These are phyloP conservation scores for Noctua pronuba DNA, from an alignment of 2,888 invertebrate species.

Conservation along the genomic window DNA sequence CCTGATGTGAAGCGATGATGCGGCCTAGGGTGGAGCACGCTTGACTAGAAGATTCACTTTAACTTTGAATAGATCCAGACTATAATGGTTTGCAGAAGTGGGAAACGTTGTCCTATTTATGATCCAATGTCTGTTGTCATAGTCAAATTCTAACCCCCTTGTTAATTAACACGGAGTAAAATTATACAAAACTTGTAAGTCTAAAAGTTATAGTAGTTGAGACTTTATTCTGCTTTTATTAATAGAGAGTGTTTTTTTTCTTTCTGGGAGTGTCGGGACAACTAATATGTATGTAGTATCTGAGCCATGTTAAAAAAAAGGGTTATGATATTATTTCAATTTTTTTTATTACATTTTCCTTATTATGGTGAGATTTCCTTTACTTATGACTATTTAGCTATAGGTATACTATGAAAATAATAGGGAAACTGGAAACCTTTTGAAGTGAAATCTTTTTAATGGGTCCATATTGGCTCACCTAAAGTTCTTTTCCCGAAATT, in stretches of 20 bases:
- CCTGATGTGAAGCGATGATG: not conserved
- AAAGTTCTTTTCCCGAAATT: no score
- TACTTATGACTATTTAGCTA: not conserved
- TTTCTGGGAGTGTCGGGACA: not conserved
- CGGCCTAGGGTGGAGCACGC: not conserved
- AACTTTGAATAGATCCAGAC: not conserved
- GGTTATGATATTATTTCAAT: not conserved
- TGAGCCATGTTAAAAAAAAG: not conserved
- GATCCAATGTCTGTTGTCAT: not conserved
- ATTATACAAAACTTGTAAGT: not conserved
- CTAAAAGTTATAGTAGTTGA: no score
- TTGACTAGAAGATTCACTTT: no score
- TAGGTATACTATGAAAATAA: not conserved
- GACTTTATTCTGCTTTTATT: no score
- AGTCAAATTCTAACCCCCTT: not conserved
- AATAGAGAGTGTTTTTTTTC: no score
- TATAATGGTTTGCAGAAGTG: not conserved
- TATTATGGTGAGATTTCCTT: not conserved
- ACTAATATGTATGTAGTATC: not conserved
- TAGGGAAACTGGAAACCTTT: not conserved
- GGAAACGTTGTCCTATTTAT: not conserved
- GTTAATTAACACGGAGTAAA: not conserved
- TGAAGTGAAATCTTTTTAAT: constrained; percentile 15
- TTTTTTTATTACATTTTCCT: not conserved
- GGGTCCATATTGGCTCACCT: no score